A percentile compares a stretch with the other conserved stretches of the same genome.
Evolutionary conservation across 1,140 invertebrate genomes (phyloP).

Genomic region (Spodoptera litura): DNA sequence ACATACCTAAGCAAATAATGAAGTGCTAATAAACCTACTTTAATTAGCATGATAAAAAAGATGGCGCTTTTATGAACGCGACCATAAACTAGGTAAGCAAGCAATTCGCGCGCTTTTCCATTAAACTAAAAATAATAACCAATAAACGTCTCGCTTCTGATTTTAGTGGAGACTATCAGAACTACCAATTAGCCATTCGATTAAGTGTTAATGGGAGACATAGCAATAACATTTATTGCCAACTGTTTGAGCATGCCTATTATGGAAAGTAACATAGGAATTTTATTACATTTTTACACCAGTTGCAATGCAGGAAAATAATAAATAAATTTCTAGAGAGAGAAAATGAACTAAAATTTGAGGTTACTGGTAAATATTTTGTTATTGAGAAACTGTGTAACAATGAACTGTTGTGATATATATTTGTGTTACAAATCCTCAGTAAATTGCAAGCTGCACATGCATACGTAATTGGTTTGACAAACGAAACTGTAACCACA

Average conservation of each 20-base stretch:
- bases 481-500: neutral
- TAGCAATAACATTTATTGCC: neutral
- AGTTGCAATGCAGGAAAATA: neutral
- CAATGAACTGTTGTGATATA: no score
- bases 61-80: neutral
- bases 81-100: neutral
- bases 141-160: neutral
- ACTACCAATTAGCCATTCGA: neutral
- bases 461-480: neutral
- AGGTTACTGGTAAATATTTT: no score
- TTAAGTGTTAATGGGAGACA: neutral
- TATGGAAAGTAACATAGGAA: no score
- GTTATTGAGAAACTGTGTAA: neutral
- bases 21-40: neutral
- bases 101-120: neutral
- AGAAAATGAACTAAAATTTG: no score
- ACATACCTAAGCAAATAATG: neutral
- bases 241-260: neutral
- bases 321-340: no score
- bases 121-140: neutral
- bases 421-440: neutral
- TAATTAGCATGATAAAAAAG: neutral
- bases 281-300: neutral
- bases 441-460: neutral
- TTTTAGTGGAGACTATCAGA: conserved; percentile 1